These are phyloP conservation scores for Crotophaga sulcirostris DNA, from an alignment of 2,113 vertebrate genomes.

Conservation along the genomic window DNA sequence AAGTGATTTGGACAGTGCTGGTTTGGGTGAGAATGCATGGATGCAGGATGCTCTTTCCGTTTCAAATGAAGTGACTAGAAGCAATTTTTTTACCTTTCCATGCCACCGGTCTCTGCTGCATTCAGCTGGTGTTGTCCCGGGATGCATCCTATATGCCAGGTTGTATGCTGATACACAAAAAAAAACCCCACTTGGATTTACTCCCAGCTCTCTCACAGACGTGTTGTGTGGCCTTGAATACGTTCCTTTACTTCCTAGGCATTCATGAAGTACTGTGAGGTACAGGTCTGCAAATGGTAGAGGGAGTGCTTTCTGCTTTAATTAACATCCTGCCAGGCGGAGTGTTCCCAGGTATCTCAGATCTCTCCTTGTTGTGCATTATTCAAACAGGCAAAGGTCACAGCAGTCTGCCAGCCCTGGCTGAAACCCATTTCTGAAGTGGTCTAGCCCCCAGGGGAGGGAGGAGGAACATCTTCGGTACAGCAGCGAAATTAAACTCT, in stretches of 20 bases:
- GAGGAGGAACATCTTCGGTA: background rate
- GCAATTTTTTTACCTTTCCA: background rate
- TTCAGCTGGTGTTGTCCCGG: background rate
- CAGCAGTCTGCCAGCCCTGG: background rate
- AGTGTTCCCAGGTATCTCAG: background rate
- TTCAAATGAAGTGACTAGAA: background rate
- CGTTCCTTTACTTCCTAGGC: background rate
- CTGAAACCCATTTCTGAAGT: background rate
- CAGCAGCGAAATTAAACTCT: background rate
- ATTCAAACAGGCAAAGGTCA: background rate
- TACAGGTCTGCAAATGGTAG: rapidly evolving
- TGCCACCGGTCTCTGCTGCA: background rate
- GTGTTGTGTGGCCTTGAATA: background rate
- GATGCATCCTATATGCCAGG: background rate
- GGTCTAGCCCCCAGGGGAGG: background rate
- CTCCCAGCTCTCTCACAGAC: background rate
- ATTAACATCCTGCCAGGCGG: background rate
- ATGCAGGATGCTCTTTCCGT: background rate
- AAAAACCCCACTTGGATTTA: constrained; percentile 4
- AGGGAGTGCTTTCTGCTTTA: background rate
- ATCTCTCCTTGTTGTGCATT: background rate
- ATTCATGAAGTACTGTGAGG: background rate
- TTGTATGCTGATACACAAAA: background rate
- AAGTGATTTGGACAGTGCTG: background rate
- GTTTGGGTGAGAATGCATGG: background rate